phyloP scores from a whole-genome alignment of 2,113 vertebrate species.

The Rhizomys pruinosus region DNA sequence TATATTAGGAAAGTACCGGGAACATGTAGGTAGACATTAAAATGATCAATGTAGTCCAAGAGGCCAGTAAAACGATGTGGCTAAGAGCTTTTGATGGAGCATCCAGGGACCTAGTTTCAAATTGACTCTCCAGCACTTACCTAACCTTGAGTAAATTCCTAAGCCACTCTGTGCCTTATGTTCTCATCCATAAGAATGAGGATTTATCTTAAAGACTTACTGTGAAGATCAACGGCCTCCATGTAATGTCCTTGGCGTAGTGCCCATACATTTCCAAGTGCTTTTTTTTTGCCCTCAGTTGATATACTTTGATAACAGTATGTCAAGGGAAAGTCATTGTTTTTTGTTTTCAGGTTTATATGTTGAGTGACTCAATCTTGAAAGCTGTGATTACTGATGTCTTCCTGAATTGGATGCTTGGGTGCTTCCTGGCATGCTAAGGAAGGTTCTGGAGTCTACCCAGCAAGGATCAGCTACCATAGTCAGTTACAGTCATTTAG shows the following conservation, averaged over 20 bases:
- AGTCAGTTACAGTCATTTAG: neutral
- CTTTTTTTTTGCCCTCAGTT: neutral
- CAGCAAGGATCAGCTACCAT: neutral
- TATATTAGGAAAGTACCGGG: constrained; percentile 41
- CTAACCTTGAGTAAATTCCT: neutral
- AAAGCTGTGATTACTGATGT: neutral
- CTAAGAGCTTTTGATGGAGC: neutral
- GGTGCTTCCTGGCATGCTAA: neutral
- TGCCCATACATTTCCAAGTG: neutral
- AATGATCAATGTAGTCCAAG: constrained; percentile 23
- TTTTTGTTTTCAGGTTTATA: neutral
- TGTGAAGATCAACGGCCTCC: neutral
- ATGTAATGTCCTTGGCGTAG: neutral
- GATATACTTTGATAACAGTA: neutral
- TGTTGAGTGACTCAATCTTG: neutral
- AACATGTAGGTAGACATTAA: neutral
- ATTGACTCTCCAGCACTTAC: neutral
- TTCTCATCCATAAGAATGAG: neutral
- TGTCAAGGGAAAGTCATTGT: neutral
- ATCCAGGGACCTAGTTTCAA: neutral
- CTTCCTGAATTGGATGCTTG: neutral
- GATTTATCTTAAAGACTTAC: neutral
- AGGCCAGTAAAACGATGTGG: neutral
- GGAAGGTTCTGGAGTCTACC: neutral
- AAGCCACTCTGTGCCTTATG: neutral